A percentile compares a stretch with the other conserved stretches of the same genome.
Conservation (phyloP, 2,113 vertebrate genomes). For the Ciconia maguari region DNA sequence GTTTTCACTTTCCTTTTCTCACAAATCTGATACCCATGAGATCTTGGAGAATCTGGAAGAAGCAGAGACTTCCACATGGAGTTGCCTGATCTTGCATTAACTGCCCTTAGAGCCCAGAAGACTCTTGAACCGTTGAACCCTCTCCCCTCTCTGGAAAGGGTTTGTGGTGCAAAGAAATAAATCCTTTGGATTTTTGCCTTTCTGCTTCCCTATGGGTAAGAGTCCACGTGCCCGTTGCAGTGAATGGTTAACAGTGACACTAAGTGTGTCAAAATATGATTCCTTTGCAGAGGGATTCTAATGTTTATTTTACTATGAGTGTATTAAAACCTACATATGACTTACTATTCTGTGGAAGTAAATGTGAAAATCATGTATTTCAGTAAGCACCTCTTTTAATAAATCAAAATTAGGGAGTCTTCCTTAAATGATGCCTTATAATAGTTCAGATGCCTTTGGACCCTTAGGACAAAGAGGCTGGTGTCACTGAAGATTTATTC, state of each 20-base stretch:
- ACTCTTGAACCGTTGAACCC: neutral
- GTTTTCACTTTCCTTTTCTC: neutral
- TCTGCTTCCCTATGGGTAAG: neutral
- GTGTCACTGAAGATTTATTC: neutral
- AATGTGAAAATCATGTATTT: neutral
- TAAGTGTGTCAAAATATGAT: neutral
- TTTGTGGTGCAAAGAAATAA: neutral
- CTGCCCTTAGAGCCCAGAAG: neutral
- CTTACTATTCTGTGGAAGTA: neutral
- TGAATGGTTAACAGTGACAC: accelerated
- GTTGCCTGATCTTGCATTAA: neutral
- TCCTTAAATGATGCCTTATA: neutral
- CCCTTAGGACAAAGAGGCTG: neutral
- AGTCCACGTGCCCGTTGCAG: neutral
- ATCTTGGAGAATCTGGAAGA: neutral
- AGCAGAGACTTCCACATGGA: neutral
- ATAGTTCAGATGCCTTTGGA: neutral
- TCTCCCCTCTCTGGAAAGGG: neutral
- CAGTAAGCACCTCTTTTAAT: neutral
- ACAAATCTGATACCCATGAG: neutral
- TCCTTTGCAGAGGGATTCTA: neutral
- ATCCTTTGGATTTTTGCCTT: neutral
- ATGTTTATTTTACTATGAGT: neutral
- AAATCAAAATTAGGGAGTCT: neutral
- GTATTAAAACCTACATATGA: neutral